These are phyloP conservation scores for Scaptomyza tumidula DNA, from an alignment of 2,888 invertebrate species.

Conservation along the genomic window DNA sequence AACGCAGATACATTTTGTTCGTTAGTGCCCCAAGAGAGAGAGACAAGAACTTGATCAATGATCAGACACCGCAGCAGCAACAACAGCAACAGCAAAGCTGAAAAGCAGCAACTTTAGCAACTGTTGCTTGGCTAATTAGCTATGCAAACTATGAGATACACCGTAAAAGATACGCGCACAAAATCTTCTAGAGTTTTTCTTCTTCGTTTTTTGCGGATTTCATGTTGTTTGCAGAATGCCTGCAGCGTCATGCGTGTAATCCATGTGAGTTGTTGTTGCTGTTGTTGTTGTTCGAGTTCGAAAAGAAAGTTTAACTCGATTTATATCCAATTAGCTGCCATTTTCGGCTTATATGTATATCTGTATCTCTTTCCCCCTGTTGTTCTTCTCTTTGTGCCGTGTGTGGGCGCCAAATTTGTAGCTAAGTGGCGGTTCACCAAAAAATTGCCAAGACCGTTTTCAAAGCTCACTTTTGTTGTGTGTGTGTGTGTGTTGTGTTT, in stretches of 20 bases:
- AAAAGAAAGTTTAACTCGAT: slow-evolving; percentile 75
- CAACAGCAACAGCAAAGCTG: slow-evolving; percentile 10
- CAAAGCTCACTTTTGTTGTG: not conserved
- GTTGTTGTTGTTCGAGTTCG: slow-evolving; percentile 19
- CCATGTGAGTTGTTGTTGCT: slow-evolving; percentile 5
- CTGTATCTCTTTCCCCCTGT: slow-evolving; percentile 4
- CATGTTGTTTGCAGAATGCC: slow-evolving; percentile 59
- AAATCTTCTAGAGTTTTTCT: slow-evolving; percentile 50
- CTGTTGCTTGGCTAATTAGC: slow-evolving; percentile 69
- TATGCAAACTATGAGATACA: slow-evolving; percentile 80
- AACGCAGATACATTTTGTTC: slow-evolving; percentile 68
- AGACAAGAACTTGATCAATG: slow-evolving; percentile 61
- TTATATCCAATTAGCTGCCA: slow-evolving; percentile 77
- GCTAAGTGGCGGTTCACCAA: slow-evolving; percentile 42
- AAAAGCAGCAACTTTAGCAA: slow-evolving; percentile 10
- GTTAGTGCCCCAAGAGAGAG: slow-evolving; percentile 51
- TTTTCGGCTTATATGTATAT: slow-evolving; percentile 39
- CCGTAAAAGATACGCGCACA: slow-evolving; percentile 64
- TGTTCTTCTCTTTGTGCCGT: slow-evolving; percentile 22
- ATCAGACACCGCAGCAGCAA: slow-evolving; percentile 51
- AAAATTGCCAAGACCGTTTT: slow-evolving; percentile 63
- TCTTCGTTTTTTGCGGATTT: slow-evolving; percentile 20
- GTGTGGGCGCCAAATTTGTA: slow-evolving; percentile 72
- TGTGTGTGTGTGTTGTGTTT: slow-evolving; percentile 4
- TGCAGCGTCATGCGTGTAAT: slow-evolving; percentile 74